These are phyloP conservation scores for Heliconius eleuchia DNA, from an alignment of 1,140 invertebrate species.

Conservation along the genomic window DNA sequence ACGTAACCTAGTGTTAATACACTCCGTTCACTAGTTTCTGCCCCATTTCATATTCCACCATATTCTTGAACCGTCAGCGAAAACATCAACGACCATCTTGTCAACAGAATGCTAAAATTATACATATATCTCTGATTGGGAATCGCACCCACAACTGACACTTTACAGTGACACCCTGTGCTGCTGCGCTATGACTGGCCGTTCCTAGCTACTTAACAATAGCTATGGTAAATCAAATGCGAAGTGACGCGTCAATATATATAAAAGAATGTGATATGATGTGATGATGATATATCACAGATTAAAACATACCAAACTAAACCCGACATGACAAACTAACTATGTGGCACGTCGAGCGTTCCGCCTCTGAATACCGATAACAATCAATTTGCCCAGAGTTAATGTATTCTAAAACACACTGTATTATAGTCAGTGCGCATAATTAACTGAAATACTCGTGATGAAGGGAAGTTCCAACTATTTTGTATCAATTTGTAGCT, in stretches of 20 bases:
- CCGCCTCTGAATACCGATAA: conserved; percentile 41
- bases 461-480: conserved; percentile 25
- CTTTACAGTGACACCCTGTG: too few relatives aligned
- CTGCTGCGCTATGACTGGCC: too few relatives aligned
- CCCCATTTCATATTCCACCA: too few relatives aligned
- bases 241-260: not conserved
- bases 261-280: not conserved
- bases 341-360: conserved; percentile 28
- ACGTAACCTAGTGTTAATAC: too few relatives aligned
- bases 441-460: conserved; percentile 46
- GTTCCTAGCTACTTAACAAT: too few relatives aligned
- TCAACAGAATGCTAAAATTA: too few relatives aligned
- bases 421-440: conserved; percentile 46
- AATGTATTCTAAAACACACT: conserved; percentile 48
- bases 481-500: conserved; percentile 21
- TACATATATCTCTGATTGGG: too few relatives aligned
- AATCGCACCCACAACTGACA: too few relatives aligned
- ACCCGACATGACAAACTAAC: conserved; percentile 13
- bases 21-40: too few relatives aligned
- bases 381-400: conserved; percentile 41
- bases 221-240: too few relatives aligned
- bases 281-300: not conserved
- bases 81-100: too few relatives aligned
- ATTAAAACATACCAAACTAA: conserved; percentile 19
- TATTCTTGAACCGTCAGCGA: too few relatives aligned